Conservation (phyloP, 2,113 vertebrate genomes). For the Corythornis cristatus region DNA sequence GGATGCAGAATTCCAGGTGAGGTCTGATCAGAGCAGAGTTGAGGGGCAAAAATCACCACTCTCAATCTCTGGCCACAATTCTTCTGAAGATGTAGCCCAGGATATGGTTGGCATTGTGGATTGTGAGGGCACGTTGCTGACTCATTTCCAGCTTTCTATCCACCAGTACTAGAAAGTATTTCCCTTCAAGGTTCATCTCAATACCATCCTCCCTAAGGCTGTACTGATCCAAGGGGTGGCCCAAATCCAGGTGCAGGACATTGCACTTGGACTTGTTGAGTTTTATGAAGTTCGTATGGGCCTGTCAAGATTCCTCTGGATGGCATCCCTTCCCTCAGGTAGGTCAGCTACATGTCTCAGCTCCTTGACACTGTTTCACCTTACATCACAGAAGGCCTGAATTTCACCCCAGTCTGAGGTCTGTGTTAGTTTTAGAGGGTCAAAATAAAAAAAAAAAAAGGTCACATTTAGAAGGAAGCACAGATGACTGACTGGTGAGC, state of each 20-base stretch:
- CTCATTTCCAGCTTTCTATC: not conserved
- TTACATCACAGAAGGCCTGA: not conserved
- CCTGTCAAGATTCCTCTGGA: no score
- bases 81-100: not conserved
- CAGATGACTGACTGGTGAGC: not conserved
- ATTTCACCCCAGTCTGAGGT: not conserved
- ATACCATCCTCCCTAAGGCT: not conserved
- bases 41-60: not conserved
- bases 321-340: not conserved
- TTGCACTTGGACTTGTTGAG: not conserved
- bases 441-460: not conserved
- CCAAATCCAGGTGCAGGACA: no score
- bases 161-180: not conserved
- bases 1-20: not conserved
- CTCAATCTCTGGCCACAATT: rapidly evolving
- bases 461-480: not conserved
- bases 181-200: not conserved
- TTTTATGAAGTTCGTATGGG: no score
- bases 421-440: not conserved
- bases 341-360: not conserved
- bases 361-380: not conserved
- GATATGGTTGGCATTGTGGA: no score
- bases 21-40: not conserved
- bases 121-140: rapidly evolving
- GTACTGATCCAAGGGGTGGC: not conserved